Evolutionary conservation across 2,113 vertebrate genomes (phyloP), one percentile per base, ranked within the genome.

Genomic region (Zootoca vivipara): DNA sequence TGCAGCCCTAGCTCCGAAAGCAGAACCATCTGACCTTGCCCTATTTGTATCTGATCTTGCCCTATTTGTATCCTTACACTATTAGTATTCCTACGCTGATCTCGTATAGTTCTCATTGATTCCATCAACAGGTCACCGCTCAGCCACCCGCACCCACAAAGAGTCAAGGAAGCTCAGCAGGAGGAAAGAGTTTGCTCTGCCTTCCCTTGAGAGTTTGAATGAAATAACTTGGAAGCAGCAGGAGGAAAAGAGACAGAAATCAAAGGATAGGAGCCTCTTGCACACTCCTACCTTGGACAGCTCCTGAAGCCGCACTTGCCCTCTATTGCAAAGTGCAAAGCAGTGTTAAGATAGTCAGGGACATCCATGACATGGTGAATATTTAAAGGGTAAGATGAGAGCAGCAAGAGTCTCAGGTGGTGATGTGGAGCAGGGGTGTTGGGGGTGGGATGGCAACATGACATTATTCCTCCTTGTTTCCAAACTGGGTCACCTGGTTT

Each of bases 231-330:
- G n/a, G 26, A 79, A 89, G 20, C 22, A 79, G 87, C 20, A 2
- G 18, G 9, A 82, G 73, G 73, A 69, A 90, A 0, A 73, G 52
- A 81, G 65, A 83, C 3, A 83, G 90, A 90, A 42, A 46, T 13
- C 69, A 64, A n/a, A 13, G 10, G 72, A 56, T 3, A 67, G 86
- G 83, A 30, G 78, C 79, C 87, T 81, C 72, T 5, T 74, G 85
- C 72, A 1, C 62, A 5, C 4, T 5, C 96, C 40, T 97, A 97
- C 97, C 97, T 97, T 93, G 85, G 72, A 90, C 93, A 90, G 95
- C 88, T 93, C 93, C 95, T 85, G 84, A 90, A 85, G 94, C 16
- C 15, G 15, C 89, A 6, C 91, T 92, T 72, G 91, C 89, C 90
- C 30, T 1, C 26, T 38, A 52, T 30, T 67, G 65, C n/a, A 73